Percentiles rank a stretch among this genome's conserved stretches.
These are phyloP conservation scores for Athalia cordata DNA, from an alignment of 2,888 invertebrate genomes.

Conservation along the genomic window DNA sequence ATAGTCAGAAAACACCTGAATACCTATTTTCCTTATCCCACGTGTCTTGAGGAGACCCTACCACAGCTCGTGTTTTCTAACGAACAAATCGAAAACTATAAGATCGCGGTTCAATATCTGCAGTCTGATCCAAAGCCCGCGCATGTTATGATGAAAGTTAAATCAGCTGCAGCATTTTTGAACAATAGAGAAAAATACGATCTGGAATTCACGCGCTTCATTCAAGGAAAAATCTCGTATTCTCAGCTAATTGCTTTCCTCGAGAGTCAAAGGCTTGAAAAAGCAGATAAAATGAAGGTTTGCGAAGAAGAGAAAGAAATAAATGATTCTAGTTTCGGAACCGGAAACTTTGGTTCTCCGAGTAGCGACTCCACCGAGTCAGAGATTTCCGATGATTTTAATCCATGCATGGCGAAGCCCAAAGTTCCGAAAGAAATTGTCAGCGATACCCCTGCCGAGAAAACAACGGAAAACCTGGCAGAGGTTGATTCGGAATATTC, in stretches of 20 bases:
- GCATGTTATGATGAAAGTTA: slow-evolving; percentile 50
- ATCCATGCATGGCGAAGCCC: neutral
- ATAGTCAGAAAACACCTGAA: slow-evolving; percentile 50
- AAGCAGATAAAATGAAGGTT: slow-evolving; percentile 47
- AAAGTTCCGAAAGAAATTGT: neutral
- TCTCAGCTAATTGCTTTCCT: slow-evolving; percentile 12
- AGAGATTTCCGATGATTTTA: neutral
- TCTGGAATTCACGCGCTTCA: slow-evolving; percentile 45
- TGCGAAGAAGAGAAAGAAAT: slow-evolving; percentile 44
- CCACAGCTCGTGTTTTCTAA: slow-evolving; percentile 61
- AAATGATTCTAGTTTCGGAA: slow-evolving; percentile 4
- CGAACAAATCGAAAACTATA: slow-evolving; percentile 59
- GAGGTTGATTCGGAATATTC: too few species aligned
- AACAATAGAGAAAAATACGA: slow-evolving; percentile 44
- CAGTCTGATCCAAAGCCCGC: slow-evolving; percentile 48
- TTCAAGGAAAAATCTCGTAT: slow-evolving; percentile 10
- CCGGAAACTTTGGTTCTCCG: neutral
- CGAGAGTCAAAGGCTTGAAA: neutral
- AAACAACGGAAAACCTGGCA: too few species aligned
- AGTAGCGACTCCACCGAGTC: neutral
- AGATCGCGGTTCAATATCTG: slow-evolving; percentile 59
- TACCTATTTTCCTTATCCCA: slow-evolving; percentile 63
- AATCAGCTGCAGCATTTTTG: slow-evolving; percentile 50
- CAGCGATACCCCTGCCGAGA: too few species aligned
- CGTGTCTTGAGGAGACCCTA: slow-evolving; percentile 53